These are phyloP conservation scores for Acrossocheilus wenchowensis DNA, from an alignment of 2,797 vertebrate genomes.

Conservation along the genomic window DNA sequence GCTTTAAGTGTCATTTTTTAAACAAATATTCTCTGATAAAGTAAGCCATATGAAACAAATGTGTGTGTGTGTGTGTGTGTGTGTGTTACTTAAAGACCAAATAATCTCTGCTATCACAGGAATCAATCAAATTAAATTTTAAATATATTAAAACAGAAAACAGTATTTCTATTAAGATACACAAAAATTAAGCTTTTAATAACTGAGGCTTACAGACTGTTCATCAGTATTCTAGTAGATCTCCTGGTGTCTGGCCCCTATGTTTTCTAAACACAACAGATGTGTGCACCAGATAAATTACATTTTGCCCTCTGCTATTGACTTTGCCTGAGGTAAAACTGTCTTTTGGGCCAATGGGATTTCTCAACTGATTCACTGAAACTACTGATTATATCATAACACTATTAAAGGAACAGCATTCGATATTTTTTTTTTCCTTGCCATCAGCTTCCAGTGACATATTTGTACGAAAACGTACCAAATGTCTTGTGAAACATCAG, in stretches of 20 bases:
- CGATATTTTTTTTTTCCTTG: not conserved
- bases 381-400: conserved; percentile 49
- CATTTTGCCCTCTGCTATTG: conserved; percentile 50
- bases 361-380: conserved; percentile 52
- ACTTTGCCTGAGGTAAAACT: conserved; percentile 61
- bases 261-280: conserved; percentile 55
- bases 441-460: not conserved
- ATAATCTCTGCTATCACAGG: not conserved
- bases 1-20: no score
- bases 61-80: no score
- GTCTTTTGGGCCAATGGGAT: conserved; percentile 51
- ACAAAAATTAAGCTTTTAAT: not conserved
- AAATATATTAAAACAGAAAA: not conserved
- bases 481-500: not conserved
- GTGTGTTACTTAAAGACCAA: not conserved
- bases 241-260: conserved; percentile 22
- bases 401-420: conserved; percentile 45
- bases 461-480: not conserved
- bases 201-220: not conserved
- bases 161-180: not conserved
- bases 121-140: accelerated
- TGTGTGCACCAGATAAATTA: conserved; percentile 58
- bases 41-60: no score
- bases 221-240: conserved; percentile 41
- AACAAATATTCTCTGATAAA: no score